These are phyloP conservation scores for Brachionus sp. DNA, from an alignment of 1,140 invertebrate species.

Conservation along the genomic window DNA sequence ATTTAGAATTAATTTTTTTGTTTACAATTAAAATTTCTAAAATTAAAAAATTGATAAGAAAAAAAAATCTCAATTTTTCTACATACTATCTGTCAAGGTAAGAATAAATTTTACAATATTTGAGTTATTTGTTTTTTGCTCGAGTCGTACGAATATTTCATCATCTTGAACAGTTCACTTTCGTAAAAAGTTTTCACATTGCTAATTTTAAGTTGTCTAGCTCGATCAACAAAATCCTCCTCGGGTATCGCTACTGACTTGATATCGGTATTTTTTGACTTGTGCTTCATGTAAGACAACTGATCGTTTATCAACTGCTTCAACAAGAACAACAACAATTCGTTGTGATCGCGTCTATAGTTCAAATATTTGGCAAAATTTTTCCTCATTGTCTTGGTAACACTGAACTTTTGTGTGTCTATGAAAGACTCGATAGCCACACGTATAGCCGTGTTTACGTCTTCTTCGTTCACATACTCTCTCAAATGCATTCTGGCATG, in stretches of 20 bases:
- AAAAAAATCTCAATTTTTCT: background rate
- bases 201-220: slow-evolving; percentile 83
- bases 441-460: slow-evolving; percentile 92
- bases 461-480: slow-evolving; percentile 85
- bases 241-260: slow-evolving; percentile 31
- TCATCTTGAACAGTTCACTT: slow-evolving; percentile 82
- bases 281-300: slow-evolving; percentile 57
- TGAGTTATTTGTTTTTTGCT: slow-evolving; percentile 80
- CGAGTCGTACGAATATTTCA: slow-evolving; percentile 80
- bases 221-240: slow-evolving; percentile 53
- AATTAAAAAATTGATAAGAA: no score
- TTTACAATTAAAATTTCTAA: no score
- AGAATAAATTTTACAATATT: slow-evolving; percentile 61
- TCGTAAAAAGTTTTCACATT: slow-evolving; percentile 86
- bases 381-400: slow-evolving; percentile 91
- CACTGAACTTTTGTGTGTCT: slow-evolving; percentile 94
- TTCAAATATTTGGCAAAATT: slow-evolving; percentile 87
- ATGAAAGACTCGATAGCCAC: slow-evolving; percentile 97
- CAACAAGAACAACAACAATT: slow-evolving; percentile 89
- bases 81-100: background rate
- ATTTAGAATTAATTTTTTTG: no score
- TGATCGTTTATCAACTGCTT: slow-evolving; percentile 88
- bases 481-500: slow-evolving; percentile 91
- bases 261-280: slow-evolving; percentile 61
- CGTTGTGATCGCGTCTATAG: slow-evolving; percentile 91